phyloP scores from a whole-genome alignment of 1,140 invertebrate species.

The Aleiodes sp. region DNA sequence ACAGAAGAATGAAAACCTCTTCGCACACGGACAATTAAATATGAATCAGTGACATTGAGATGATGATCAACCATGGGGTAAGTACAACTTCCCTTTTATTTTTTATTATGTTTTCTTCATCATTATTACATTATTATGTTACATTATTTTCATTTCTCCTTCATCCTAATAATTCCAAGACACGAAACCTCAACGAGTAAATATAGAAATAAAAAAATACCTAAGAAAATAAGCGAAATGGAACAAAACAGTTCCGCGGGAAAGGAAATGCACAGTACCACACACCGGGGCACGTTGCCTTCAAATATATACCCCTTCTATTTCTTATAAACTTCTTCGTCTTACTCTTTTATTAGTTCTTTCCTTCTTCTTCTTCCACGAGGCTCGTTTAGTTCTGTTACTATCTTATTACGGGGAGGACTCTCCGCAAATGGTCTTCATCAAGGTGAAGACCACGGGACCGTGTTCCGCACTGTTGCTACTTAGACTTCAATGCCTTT shows the following conservation, averaged over 20 bases:
- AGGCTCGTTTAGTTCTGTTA: conserved; percentile 35
- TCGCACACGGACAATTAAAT: conserved; percentile 26
- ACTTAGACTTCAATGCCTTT: neutral
- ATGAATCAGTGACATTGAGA: conserved; percentile 2
- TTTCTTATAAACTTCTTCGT: too few species aligned
- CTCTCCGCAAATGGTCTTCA: conserved; percentile 53
- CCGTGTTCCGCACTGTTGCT: conserved; percentile 35
- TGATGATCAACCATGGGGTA: conserved; percentile 5
- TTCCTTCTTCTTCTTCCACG: neutral
- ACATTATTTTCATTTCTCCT: neutral
- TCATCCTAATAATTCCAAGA: neutral
- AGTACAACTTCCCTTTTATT: neutral
- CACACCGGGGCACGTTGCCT: neutral
- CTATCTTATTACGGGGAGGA: conserved; percentile 50
- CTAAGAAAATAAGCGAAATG: conserved; percentile 1
- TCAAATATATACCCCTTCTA: neutral
- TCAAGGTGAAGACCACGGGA: conserved; percentile 40
- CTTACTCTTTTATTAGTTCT: too few species aligned
- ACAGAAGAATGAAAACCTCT: too few species aligned
- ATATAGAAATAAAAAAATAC: neutral
- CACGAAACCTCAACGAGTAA: neutral
- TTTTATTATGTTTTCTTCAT: neutral
- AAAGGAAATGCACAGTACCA: neutral
- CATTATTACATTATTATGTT: neutral
- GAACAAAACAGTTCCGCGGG: neutral